Base-by-base conservation (phyloP, 2,113 vertebrate species). In the Mixornis gularis region DNA sequence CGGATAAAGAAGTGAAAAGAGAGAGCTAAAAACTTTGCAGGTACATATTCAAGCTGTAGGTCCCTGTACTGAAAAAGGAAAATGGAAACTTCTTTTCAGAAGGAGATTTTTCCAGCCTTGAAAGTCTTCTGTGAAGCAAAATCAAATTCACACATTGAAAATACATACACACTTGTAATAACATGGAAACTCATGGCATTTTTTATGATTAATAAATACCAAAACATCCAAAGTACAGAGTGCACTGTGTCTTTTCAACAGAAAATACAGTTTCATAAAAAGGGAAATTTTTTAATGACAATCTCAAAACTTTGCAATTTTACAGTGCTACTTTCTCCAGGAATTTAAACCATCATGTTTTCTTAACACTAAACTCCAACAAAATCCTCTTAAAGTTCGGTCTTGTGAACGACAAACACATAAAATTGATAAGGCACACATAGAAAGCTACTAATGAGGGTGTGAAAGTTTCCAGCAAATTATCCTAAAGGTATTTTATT, bases 401-500 rank as follows among this genome's bases (percentile, higher is more conserved):
- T 43, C n/a, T 89, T 92, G 36, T 71, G 65, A 89, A 69, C 0
- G 17, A 20, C 34, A 81, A 74, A 53, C 2, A 0, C 10, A 11
- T 65, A 58, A 81, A 19, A 49, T 30, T 90, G 32, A 49, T 74
- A 85, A 76, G 14, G 43, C 53, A n/a, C 14, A 68, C 29, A 59
- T 17, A 91, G n/a, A 91, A 72, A 92, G 20, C 32, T 87, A 53
- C 69, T 89, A 79, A 94, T 62, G 80, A 87, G 32, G 15, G 15
- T 79, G 53, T 81, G 87, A 87, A 91, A 79, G 38, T 72, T 94
- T 62, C 63, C 68, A 70, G 59, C 4, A 79, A 90, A 95, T 90
- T 82, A 91, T 56, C 71, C 43, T 79, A 29, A 85, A 94, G 79
- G 44, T 85, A 85, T 76, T 93, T 95, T 85, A 92, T 87, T 92